Base-by-base conservation (phyloP, 1,140 invertebrate genomes). In the Zaprionus kolodkinae region DNA sequence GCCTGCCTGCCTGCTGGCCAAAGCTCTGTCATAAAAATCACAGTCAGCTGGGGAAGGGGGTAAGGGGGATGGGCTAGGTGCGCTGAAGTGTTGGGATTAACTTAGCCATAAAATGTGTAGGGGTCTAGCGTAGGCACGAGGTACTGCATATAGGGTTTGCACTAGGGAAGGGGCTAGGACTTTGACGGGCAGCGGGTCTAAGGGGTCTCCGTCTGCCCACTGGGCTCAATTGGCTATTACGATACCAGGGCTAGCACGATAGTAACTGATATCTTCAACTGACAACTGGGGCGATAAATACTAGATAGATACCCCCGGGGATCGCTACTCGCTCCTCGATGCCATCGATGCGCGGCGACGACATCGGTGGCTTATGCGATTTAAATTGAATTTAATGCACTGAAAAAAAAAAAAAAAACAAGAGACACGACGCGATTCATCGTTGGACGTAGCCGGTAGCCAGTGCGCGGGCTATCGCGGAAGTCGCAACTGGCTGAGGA, bases 21-120 rank as follows among this genome's bases (percentile, higher is more conserved):
- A 86, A 86, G 84, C 84, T 59, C 55, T 74, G 77, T 86, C 89
- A 91, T 91, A 91, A 91, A 91, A 91, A 91, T 91, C 89, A 91
- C 81, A 74, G 77, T 70, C 59, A 3, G 15, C 15, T 54, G n/a
- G 21, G 3, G 15, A 52, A 48, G 52, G 38, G 33, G 54, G 48
- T 33, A 21, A n/a, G 45, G 30, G 59, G 25, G 50, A 35, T 35
- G 12, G 63, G 36, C 64, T 78, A 21, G 21, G 27, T 48, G 69
- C 71, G 27, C 52, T 90, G 86, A 82, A 91, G 90, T 91, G 78
- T 15, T 72, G 83, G 90, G 90, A 91, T 91, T 91, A 81, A 85
- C 87, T 91, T 91, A 91, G 78, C 83, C 86, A 90, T 91, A 91
- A 91, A 89, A 45, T 15, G 40, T 45, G n/a, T 30, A 2, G 27